phyloP scores from a whole-genome alignment of 2,113 vertebrate species.

The Tonatia bakeri region DNA sequence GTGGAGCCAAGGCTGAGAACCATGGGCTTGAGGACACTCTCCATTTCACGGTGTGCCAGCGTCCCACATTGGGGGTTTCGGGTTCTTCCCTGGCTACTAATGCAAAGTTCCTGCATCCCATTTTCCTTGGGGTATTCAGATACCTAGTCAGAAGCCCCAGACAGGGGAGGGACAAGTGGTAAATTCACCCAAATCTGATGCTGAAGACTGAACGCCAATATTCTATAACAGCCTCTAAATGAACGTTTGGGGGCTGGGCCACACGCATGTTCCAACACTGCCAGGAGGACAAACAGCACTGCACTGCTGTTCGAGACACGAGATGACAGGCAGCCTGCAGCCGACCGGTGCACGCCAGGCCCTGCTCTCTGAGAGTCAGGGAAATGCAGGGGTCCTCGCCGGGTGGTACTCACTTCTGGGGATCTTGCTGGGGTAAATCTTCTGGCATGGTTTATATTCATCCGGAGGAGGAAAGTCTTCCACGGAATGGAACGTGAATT shows the following conservation, averaged over 20 bases:
- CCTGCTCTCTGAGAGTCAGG: background rate
- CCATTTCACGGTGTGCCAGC: background rate
- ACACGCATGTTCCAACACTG: background rate
- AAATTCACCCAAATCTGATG: background rate
- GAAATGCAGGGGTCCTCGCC: background rate
- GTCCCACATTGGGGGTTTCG: background rate
- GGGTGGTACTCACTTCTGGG: constrained; percentile 84
- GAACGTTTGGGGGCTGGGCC: background rate
- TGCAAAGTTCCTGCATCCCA: background rate
- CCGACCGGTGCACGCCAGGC: no score
- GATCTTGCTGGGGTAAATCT: constrained; percentile 95
- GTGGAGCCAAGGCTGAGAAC: background rate
- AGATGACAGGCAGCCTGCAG: background rate
- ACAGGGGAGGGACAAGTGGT: background rate
- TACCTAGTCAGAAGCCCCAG: background rate
- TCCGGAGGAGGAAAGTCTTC: constrained; percentile 96
- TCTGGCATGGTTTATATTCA: constrained; percentile 91
- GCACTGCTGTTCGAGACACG: no score
- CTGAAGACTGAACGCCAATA: background rate
- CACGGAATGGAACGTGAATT: constrained; percentile 96
- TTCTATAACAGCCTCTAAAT: background rate
- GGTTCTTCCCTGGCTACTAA: background rate
- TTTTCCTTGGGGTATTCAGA: background rate
- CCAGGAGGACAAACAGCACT: background rate
- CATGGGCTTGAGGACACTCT: background rate